Base-by-base conservation (phyloP, 1,140 invertebrate species). In the Drosophila guanche region DNA sequence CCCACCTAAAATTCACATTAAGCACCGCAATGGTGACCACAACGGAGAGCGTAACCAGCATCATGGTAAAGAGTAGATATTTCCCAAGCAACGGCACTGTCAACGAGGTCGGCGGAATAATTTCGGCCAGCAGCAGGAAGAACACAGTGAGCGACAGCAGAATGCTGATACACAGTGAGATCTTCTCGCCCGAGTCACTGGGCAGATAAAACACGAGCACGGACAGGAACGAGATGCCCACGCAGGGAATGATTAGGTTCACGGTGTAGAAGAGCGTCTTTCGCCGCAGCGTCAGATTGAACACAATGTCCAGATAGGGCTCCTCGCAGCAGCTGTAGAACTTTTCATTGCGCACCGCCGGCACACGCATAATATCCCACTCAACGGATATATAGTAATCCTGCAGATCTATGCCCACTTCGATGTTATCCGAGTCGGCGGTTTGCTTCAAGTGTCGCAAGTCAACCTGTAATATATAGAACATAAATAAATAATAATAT, bases 21-120 rank as follows among this genome's bases (percentile, higher is more conserved):
- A 99, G 94, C 79, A 99, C 98, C 71, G 97, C 97, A 85, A 99
- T 99, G 76, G 99, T 99, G 62, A 99, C 97, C 63, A 99, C 96
- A 80, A 99, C 98, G 51, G 98, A 99, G 48, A 99, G 93, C 37
- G 98, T 99, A 72, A 99, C 98, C 80, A 99, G 94, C 90, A 99
- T 97, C 98, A 99, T 99, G 43, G 99, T 99, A 93, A 99, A 99
- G 22, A 99, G 94, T 40, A 99, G 94, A 93, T 99, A 99, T 94
- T 99, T 99, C 72, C 98, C 98, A 69, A 99, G 94, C 51, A 99
- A 93, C 41, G 99, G 98, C 58, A 99, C 98, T 46, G 98, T 98
- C 47, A 99, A 93, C 54, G 98, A 99, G 54, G 99, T 99, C n/a
- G 99, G 98, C 59, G 99, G 99, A 92, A 99, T 99, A 90, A 99